Percentiles rank a stretch among this genome's conserved stretches.
Conservation (phyloP, 2,797 vertebrate species). For the Cichlasoma orientale region DNA sequence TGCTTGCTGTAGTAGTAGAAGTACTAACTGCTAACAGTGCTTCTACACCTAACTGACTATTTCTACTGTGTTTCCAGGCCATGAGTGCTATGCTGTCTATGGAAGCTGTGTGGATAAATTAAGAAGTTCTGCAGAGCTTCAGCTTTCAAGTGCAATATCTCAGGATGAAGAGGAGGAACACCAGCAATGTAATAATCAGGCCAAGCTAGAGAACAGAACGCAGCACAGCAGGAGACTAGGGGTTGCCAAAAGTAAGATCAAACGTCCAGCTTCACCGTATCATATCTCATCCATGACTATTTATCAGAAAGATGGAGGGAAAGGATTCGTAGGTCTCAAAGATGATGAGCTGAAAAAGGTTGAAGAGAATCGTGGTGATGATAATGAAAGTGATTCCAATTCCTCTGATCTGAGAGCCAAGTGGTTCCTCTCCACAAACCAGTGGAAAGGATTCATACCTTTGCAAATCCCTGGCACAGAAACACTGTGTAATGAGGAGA, state of each 20-base stretch:
- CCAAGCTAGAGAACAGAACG: slow-evolving; percentile 52
- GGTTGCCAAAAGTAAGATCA: slow-evolving; percentile 55
- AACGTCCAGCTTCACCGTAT: slow-evolving; percentile 65
- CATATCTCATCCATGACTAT: slow-evolving; percentile 73
- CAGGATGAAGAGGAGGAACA: slow-evolving; percentile 47
- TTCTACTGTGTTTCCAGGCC: slow-evolving; percentile 37
- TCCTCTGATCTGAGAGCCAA: slow-evolving; percentile 72
- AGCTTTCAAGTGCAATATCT: slow-evolving; percentile 36
- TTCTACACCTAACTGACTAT: background rate
- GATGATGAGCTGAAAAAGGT: slow-evolving; percentile 33
- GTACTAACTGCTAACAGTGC: background rate
- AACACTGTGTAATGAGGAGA: slow-evolving; percentile 36
- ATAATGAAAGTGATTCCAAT: slow-evolving; percentile 39
- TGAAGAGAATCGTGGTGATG: slow-evolving; percentile 24
- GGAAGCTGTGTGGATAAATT: slow-evolving; percentile 30
- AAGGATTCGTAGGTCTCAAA: slow-evolving; percentile 36
- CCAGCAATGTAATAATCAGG: slow-evolving; percentile 23
- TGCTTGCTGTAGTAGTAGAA: background rate
- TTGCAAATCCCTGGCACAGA: slow-evolving; percentile 63
- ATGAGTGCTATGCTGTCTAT: background rate
- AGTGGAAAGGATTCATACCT: slow-evolving; percentile 74
- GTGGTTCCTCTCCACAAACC: slow-evolving; percentile 80
- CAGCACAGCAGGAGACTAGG: slow-evolving; percentile 48
- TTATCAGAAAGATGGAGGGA: slow-evolving; percentile 65
- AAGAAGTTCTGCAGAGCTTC: slow-evolving; percentile 39